Base-by-base conservation (phyloP, 1,140 invertebrate genomes). In the Aphaenogaster ashmeadi region DNA sequence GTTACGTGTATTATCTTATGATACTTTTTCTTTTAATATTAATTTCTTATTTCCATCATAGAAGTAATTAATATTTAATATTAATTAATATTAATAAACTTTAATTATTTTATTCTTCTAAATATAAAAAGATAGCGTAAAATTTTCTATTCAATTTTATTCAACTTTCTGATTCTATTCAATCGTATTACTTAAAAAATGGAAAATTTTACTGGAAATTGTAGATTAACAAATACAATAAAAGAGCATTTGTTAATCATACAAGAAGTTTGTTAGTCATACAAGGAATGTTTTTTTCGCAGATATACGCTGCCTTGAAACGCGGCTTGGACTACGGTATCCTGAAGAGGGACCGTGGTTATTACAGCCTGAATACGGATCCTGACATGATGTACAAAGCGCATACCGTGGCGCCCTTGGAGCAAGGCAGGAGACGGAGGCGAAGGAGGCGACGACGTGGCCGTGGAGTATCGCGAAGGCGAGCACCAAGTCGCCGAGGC, bases 291-390 rank as follows among this genome's bases (percentile, higher is more conserved):
- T 13, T 50, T 41, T 72, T 86, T 90, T 83, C 44, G 1, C 77
- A 95, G 95, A 87, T 95, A 71, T 77, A 91, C 21, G 87, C 93
- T 3, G 94, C 94, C 0, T 44, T 95, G 60, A 94, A 94, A 75
- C 94, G 94, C 0, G 95, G 94, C 3, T 38, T 95, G 9, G 93
- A 95, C 0, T 94, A 94, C 75, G 95, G 94, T 5, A 94, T 94
- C 6, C 71, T 95, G 54, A 94, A 93, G 56, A 87, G 84, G 36
- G 84, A 69, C 0, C 88, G 87, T n/a, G 91, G 90, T 27, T 91
- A 93, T 60, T 95, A 95, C 44, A 91, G 86, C 3, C 64, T 95
- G 52, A 94, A 93, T 86, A 90, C 84, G 0, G 93, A 93, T 18
- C 41, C 87, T 41, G 66, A 83, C 21, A 38, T 71, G 67, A 15